Conservation (phyloP, 2,113 vertebrate species). For the Pelusios castaneus region DNA sequence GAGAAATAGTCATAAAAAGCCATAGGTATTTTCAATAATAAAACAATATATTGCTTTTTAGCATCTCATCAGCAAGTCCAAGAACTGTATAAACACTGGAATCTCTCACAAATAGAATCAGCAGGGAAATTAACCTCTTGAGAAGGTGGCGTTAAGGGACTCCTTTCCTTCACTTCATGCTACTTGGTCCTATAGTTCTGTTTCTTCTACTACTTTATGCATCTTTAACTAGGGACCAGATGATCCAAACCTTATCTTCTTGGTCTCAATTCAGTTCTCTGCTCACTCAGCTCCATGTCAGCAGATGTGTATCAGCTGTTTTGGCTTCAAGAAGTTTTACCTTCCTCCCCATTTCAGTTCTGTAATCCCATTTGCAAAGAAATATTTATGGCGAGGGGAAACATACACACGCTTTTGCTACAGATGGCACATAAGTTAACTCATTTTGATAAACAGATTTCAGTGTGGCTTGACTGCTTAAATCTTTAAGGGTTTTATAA, state of each 20-base stretch:
- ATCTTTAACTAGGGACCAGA: constrained; percentile 24
- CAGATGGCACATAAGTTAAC: not conserved
- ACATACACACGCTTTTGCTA: not conserved
- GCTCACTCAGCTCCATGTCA: constrained; percentile 14
- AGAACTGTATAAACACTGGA: not conserved
- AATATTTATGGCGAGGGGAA: constrained; percentile 17
- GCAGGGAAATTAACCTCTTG: not conserved
- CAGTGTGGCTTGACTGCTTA: constrained; percentile 7
- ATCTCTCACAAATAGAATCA: not conserved
- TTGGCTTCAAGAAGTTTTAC: constrained; percentile 47
- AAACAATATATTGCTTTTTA: not conserved
- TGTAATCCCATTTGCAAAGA: not conserved
- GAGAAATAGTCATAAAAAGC: not conserved
- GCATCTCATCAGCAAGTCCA: not conserved
- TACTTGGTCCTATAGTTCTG: constrained; percentile 18
- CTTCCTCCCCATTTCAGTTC: constrained; percentile 23
- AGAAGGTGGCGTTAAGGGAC: not conserved
- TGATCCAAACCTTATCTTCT: constrained; percentile 30
- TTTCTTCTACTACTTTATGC: constrained; percentile 18
- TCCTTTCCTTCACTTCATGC: not conserved
- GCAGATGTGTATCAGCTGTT: constrained; percentile 53
- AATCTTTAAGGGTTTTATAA: not conserved
- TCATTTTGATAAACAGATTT: constrained; percentile 22
- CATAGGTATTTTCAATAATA: not conserved
- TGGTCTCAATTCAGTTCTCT: constrained; percentile 3